phyloP scores from a whole-genome alignment of 2,113 vertebrate genomes.

The Semnopithecus entellus region DNA sequence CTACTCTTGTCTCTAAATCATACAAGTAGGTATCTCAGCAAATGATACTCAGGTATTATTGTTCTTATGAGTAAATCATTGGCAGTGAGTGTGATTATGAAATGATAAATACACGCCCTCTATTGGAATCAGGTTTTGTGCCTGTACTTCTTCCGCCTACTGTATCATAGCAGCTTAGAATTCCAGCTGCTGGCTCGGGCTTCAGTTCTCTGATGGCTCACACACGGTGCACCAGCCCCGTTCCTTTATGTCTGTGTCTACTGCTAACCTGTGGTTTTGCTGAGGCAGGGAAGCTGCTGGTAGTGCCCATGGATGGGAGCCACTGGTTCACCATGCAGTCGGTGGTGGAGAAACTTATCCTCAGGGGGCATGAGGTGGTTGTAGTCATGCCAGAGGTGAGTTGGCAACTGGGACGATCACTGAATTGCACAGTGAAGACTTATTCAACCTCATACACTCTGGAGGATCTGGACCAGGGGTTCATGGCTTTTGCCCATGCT shows the following conservation, averaged over 20 bases:
- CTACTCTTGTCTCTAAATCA: not conserved
- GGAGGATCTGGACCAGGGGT: constrained; percentile 61
- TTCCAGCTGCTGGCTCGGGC: not conserved
- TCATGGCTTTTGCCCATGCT: accelerated
- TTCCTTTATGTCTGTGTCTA: not conserved
- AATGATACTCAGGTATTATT: not conserved
- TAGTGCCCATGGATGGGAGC: constrained; percentile 90
- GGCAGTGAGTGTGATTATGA: not conserved
- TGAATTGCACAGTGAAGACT: constrained; percentile 74
- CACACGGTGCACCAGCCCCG: accelerated
- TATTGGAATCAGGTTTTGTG: not conserved
- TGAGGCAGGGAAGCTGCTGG: constrained; percentile 85
- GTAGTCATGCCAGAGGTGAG: constrained; percentile 86
- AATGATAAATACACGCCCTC: not conserved
- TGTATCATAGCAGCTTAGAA: not conserved
- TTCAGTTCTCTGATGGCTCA: not conserved
- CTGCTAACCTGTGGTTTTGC: constrained; percentile 49
- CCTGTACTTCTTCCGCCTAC: accelerated
- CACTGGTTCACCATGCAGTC: constrained; percentile 92
- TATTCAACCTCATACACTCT: constrained; percentile 80
- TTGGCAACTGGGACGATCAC: constrained; percentile 68
- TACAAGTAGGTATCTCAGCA: not conserved
- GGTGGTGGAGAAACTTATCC: constrained; percentile 85
- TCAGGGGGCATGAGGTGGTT: constrained; percentile 86
- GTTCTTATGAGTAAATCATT: not conserved